Percentiles rank a stretch among this genome's conserved stretches.
Evolutionary conservation across 2,113 vertebrate species (phyloP).

Genomic region (Psettodes erumei): DNA sequence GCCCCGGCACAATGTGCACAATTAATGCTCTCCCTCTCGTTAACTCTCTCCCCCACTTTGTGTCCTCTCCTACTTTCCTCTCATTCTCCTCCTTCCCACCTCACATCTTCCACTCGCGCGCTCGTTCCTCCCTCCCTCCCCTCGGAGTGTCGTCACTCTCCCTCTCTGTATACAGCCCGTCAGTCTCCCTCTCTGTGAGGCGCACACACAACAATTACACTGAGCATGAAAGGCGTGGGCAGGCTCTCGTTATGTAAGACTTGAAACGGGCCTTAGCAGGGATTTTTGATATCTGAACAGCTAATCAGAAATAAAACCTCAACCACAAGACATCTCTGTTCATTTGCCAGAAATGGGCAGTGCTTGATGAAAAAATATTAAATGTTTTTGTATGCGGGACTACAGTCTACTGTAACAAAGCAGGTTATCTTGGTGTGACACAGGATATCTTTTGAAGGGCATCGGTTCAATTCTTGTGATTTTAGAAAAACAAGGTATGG

Average conservation of each 20-base stretch:
- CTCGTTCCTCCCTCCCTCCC: constrained; percentile 12
- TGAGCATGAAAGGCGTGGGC: constrained; percentile 68
- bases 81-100: constrained; percentile 59
- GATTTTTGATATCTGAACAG: constrained; percentile 61
- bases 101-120: constrained; percentile 44
- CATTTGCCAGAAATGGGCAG: constrained; percentile 22
- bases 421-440: neutral
- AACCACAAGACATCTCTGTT: constrained; percentile 39
- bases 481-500: constrained; percentile 28
- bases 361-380: constrained; percentile 19
- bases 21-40: constrained; percentile 81
- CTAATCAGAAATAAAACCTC: constrained; percentile 65
- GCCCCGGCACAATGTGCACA: constrained; percentile 76
- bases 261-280: constrained; percentile 43
- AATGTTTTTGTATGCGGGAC: constrained; percentile 6
- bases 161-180: constrained; percentile 71
- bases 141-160: constrained; percentile 71
- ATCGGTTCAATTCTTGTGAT: neutral
- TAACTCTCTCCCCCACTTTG: constrained; percentile 81
- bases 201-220: constrained; percentile 75
- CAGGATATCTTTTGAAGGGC: neutral
- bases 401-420: neutral
- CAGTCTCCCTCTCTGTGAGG: constrained; percentile 72
- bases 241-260: constrained; percentile 69
- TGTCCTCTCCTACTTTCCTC: constrained; percentile 68